Evolutionary conservation across 2,797 vertebrate species (phyloP).

Genomic region (Mionectes olivaceus): DNA sequence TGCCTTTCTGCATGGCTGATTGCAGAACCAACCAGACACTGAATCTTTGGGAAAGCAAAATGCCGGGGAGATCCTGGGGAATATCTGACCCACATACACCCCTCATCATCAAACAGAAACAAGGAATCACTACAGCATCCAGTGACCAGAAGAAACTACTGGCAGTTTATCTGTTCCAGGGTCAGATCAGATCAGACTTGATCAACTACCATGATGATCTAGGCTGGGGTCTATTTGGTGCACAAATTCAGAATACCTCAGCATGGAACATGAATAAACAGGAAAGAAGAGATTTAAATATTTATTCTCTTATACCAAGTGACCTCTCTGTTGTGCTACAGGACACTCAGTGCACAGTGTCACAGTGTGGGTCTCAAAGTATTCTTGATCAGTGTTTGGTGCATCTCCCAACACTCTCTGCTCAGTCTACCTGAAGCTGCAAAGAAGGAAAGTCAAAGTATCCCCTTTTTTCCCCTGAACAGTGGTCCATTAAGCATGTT

Average conservation of each 20-base stretch:
- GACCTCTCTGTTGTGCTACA: rapidly evolving
- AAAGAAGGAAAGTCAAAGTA: neutral
- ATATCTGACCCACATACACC: neutral
- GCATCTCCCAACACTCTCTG: neutral
- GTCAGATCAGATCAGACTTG: neutral
- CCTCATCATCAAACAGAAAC: neutral
- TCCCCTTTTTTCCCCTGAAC: neutral
- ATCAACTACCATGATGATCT: neutral
- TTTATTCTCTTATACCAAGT: neutral
- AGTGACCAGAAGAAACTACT: neutral
- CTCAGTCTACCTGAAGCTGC: neutral
- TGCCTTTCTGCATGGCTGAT: neutral
- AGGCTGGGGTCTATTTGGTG: neutral
- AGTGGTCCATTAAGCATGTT: neutral
- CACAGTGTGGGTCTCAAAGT: neutral
- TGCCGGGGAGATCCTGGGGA: neutral
- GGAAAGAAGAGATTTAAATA: neutral
- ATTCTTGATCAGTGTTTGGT: rapidly evolving
- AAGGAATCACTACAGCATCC: neutral
- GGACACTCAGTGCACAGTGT: neutral
- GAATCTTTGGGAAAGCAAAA: neutral
- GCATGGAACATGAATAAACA: neutral
- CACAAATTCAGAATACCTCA: neutral
- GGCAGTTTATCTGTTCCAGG: neutral
- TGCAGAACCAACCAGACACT: neutral